Conservation (phyloP, 2,888 invertebrate genomes). For the Cataglyphis altisquamis region DNA sequence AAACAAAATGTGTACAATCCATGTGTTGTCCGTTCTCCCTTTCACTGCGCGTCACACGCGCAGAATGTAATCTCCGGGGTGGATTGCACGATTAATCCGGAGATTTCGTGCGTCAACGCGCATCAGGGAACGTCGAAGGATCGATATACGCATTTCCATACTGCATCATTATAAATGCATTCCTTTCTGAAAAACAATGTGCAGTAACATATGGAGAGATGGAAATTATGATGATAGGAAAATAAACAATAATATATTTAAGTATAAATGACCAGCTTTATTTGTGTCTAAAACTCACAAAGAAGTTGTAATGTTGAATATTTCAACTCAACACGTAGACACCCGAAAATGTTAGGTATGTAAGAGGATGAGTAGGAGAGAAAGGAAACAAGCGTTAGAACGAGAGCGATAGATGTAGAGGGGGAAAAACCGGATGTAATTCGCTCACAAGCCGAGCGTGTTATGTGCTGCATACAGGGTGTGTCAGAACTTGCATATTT, state of each 20-base stretch:
- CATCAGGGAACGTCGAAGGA: conserved; percentile 21
- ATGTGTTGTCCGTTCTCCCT: conserved; percentile 50
- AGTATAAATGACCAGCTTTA: background rate
- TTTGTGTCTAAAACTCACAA: background rate
- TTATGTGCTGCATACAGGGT: conserved; percentile 25
- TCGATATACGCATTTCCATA: background rate
- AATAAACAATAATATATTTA: background rate
- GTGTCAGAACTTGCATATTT: background rate
- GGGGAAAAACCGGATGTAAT: conserved; percentile 55
- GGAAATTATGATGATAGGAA: background rate
- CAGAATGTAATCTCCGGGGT: conserved; percentile 44
- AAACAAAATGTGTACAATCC: conserved; percentile 55
- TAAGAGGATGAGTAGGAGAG: background rate
- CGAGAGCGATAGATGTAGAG: conserved; percentile 11
- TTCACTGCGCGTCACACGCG: conserved; percentile 37
- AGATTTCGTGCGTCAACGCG: conserved; percentile 55
- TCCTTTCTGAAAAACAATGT: background rate
- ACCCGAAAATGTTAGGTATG: conserved; percentile 19
- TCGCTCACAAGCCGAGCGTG: conserved; percentile 33
- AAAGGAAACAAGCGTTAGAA: conserved; percentile 24
- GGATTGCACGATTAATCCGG: conserved; percentile 40
- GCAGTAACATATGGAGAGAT: background rate
- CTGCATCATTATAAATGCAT: background rate
- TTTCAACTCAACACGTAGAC: background rate
- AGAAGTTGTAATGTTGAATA: background rate